Evolutionary conservation across 1,140 invertebrate genomes (phyloP).

Genomic region (Heliconius hewitsoni): DNA sequence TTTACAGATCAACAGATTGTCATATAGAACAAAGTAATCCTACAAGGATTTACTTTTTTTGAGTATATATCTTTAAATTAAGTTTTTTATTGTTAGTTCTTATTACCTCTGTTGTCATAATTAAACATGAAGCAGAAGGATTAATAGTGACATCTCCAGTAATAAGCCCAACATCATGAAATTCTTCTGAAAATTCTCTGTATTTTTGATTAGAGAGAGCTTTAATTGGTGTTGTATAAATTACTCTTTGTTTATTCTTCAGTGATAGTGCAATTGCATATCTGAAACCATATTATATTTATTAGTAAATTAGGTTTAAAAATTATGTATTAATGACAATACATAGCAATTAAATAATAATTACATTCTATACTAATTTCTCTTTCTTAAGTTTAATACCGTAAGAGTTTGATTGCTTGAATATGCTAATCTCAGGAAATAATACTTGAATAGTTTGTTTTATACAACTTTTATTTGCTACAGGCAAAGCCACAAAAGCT

Average conservation of each 20-base stretch:
- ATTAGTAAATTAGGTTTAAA: conserved; percentile 9
- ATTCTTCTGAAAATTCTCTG: conserved; percentile 98
- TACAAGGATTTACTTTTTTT: no score
- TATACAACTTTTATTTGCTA: no score
- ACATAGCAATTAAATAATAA: no score
- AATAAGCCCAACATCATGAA: conserved; percentile 98
- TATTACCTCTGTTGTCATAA: conserved; percentile 98
- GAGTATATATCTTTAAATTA: no score
- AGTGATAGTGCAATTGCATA: conserved; percentile 88
- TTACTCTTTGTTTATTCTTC: conserved; percentile 91
- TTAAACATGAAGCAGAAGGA: conserved; percentile 97
- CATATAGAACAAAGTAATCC: no score
- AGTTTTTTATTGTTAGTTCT: not conserved
- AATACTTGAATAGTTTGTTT: no score
- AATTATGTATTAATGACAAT: conserved; percentile 15
- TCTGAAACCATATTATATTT: conserved; percentile 64
- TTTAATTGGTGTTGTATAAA: conserved; percentile 99
- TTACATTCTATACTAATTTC: no score
- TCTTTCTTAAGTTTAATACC: no score
- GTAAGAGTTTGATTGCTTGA: no score
- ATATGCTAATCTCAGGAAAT: no score
- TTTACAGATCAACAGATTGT: no score
- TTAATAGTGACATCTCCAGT: conserved; percentile 99
- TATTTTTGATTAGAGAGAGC: conserved; percentile 99
- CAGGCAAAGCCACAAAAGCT: no score